A percentile compares a stretch with the other conserved stretches of the same genome.
Conservation (phyloP, 2,113 vertebrate genomes). For the Ia io region DNA sequence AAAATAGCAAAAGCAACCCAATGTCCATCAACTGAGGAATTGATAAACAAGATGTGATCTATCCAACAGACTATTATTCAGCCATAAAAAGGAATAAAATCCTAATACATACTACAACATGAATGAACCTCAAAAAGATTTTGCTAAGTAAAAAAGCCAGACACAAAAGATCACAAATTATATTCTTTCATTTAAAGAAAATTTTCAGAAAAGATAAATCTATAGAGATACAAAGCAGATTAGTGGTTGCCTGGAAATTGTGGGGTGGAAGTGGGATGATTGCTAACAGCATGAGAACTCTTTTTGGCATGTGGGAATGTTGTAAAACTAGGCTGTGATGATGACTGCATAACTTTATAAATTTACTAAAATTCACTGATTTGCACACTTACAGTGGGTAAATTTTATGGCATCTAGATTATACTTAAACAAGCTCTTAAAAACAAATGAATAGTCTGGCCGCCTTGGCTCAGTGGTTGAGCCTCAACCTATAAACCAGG, state of each 20-base stretch:
- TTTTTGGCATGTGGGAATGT: background rate
- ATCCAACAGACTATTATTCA: too few relatives aligned
- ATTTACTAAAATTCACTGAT: background rate
- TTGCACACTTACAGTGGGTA: background rate
- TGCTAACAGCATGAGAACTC: background rate
- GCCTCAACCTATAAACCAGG: background rate
- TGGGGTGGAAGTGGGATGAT: background rate
- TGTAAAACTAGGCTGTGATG: background rate
- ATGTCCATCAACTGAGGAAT: background rate
- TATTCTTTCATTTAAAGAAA: background rate
- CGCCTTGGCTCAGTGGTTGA: background rate
- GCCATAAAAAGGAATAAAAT: background rate
- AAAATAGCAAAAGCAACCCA: background rate
- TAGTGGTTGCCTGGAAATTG: background rate
- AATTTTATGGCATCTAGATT: background rate
- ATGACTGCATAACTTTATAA: background rate
- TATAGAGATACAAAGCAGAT: background rate
- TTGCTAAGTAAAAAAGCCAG: background rate
- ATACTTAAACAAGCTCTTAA: background rate
- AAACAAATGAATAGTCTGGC: background rate
- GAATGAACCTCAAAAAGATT: background rate
- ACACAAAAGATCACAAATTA: background rate
- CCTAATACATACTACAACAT: background rate
- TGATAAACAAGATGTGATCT: background rate
- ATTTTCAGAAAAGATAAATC: background rate